Evolutionary conservation across 2,888 invertebrate species (phyloP), one percentile per base, ranked within the genome.

Genomic region (Parapristionchus giblindavisi): DNA sequence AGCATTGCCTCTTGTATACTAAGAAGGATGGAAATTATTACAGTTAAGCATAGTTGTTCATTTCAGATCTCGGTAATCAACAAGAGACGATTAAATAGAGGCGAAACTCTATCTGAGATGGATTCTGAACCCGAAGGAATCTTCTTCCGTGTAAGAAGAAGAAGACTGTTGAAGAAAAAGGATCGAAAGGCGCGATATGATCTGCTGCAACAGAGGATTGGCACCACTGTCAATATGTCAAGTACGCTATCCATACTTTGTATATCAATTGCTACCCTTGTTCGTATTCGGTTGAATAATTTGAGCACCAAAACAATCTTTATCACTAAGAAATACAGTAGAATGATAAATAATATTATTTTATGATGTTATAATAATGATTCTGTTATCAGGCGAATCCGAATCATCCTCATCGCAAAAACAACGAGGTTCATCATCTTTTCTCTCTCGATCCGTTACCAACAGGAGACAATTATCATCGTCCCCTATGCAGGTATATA

Each of bases 111-210:
- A 56, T 80, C 80, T 3, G 83, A 83, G 73, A 78, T 81, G 78
- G 83, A 83, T 32, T 81, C 80, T 34, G 83, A 83, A 60, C 83
- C 83, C 0, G 81, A 83, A 52, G 79, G 80, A 27, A 83, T 83
- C 56, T 83, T 83, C 63, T 79, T 79, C 54, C 75, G 83, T n/a
- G 77, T 80, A 3, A 43, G 81, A 21, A 52, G 79, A 75, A 76
- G 80, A 65, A 75, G 80, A 54, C 60, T 79, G 32, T 52, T 77
- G 43, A 83, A 83, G 56, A 77, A 77, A 58, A 77, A 77, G 71
- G 83, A 83, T 43, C 48, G 83, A 56, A 70, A 36, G 60, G 34
- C 4, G 61, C 40, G 73, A 60, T 61, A 61, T 48, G 73, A 73
- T 27, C 73, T 51, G 8, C 48, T 61, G 3, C 54, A 56, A n/a